Evolutionary conservation across 2,113 vertebrate genomes (phyloP).

Genomic region (Peromyscus californicus): DNA sequence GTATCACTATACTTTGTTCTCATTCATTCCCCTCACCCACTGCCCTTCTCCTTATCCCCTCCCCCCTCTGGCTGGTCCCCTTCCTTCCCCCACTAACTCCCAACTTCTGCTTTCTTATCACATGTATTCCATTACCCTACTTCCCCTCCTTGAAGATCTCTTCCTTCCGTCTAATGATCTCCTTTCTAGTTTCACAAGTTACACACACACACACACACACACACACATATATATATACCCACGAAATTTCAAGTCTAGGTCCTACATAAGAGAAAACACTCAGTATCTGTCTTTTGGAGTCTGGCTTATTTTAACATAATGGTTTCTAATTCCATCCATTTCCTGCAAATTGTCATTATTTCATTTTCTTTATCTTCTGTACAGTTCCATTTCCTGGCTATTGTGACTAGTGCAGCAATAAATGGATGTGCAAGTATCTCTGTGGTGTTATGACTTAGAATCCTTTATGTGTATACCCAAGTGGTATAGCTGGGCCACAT

Average conservation of each 20-base stretch:
- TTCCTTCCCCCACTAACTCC: not conserved
- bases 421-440: not conserved
- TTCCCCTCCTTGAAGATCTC: not conserved
- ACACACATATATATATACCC: not conserved
- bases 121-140: not conserved
- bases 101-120: conserved; percentile 23
- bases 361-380: conserved; percentile 17
- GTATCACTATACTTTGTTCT: not conserved
- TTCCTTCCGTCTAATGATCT: not conserved
- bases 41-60: not conserved
- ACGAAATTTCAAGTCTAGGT: not conserved
- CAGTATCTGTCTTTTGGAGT: not conserved
- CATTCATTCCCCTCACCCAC: not conserved
- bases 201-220: not conserved
- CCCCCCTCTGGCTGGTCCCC: not conserved
- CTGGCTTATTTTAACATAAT: not conserved
- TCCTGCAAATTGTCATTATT: not conserved
- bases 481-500: not conserved
- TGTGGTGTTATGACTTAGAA: not conserved
- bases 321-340: not conserved
- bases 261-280: not conserved
- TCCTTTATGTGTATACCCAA: not conserved
- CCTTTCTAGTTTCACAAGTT: not conserved
- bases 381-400: not conserved
- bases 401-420: not conserved